A percentile compares a stretch with the other conserved stretches of the same genome.
These are phyloP conservation scores for Nothocercus julius DNA, from an alignment of 2,113 vertebrate species.

Conservation along the genomic window DNA sequence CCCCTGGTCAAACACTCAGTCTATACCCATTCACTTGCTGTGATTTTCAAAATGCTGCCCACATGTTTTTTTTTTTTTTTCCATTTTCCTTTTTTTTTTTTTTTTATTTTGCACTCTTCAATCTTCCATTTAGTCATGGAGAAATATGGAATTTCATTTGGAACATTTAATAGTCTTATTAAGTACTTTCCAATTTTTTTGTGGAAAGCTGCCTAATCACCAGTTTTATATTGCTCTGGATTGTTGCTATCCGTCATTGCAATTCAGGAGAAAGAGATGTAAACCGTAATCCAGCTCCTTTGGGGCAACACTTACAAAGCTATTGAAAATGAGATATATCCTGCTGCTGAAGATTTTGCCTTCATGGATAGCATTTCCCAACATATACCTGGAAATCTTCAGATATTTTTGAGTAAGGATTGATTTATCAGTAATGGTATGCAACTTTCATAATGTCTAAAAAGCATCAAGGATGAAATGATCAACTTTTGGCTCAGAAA, in stretches of 20 bases:
- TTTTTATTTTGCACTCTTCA: background rate
- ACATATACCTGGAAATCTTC: background rate
- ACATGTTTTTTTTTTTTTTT: background rate
- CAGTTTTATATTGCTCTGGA: background rate
- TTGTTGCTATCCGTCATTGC: background rate
- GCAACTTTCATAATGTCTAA: background rate
- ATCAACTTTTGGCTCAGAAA: slow-evolving; percentile 7
- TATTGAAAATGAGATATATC: background rate
- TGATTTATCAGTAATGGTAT: background rate
- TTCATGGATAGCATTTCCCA: background rate
- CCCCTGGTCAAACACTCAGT: background rate
- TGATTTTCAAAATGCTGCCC: slow-evolving; percentile 14
- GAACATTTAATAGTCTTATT: slow-evolving; percentile 20
- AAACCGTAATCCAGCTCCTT: background rate
- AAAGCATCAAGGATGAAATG: background rate
- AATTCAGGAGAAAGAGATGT: background rate
- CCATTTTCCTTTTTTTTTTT: too few species aligned
- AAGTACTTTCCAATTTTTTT: slow-evolving; percentile 21
- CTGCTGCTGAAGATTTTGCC: background rate
- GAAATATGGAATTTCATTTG: slow-evolving; percentile 30
- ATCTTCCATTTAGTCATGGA: background rate
- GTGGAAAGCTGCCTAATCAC: background rate
- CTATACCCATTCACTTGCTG: background rate
- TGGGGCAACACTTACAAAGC: background rate
- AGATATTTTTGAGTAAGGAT: background rate